A percentile compares a stretch with the other conserved stretches of the same genome.
These are phyloP conservation scores for Campylomormyrus tamandua DNA, from an alignment of 2,113 vertebrate species.

Conservation along the genomic window DNA sequence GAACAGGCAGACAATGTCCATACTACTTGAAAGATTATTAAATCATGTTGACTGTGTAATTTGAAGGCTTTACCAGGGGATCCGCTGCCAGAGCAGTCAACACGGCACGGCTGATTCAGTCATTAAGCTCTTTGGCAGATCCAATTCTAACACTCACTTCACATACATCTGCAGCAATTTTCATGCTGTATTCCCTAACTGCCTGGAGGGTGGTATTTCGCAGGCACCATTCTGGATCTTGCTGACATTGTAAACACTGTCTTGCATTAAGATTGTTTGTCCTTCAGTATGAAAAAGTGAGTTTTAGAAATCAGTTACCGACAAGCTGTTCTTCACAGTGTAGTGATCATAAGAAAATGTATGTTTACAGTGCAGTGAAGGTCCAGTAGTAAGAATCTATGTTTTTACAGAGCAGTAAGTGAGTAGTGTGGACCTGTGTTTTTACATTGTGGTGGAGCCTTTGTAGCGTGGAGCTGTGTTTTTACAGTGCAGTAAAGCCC, in stretches of 20 bases:
- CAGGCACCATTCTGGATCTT: background rate
- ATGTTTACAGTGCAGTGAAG: background rate
- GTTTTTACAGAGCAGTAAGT: background rate
- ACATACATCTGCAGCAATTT: background rate
- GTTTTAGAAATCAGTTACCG: background rate
- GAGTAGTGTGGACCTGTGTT: background rate
- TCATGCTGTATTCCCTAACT: background rate
- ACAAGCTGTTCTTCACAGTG: background rate
- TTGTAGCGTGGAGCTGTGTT: background rate
- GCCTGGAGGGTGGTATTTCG: background rate
- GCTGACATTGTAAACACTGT: background rate
- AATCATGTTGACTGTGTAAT: background rate
- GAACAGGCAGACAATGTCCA: background rate
- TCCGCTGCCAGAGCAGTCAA: background rate
- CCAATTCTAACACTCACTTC: background rate
- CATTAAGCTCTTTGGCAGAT: constrained; percentile 3
- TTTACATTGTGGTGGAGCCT: background rate
- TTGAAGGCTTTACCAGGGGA: background rate
- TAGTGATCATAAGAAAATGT: background rate
- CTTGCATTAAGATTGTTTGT: background rate
- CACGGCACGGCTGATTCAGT: background rate
- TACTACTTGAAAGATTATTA: background rate
- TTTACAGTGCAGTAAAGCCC: no score
- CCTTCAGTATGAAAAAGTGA: background rate
- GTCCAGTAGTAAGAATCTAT: background rate